phyloP scores from a whole-genome alignment of 2,797 vertebrate species.

The Spinus pinus region DNA sequence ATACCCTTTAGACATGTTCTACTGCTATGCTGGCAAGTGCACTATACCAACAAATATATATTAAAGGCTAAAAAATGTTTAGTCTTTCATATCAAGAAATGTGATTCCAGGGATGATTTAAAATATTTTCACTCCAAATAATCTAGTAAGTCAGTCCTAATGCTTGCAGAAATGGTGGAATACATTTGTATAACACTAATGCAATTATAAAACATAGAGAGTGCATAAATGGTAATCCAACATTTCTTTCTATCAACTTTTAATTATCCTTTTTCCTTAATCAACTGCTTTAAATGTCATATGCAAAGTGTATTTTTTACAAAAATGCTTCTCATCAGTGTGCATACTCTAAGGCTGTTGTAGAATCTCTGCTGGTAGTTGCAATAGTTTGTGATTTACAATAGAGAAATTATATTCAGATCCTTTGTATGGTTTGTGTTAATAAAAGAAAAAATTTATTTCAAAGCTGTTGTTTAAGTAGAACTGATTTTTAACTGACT shows the following conservation, averaged over 20 bases:
- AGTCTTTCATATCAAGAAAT: conserved; percentile 30
- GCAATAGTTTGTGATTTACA: not conserved
- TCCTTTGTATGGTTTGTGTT: conserved; percentile 30
- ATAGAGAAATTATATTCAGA: not conserved
- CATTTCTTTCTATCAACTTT: conserved; percentile 64
- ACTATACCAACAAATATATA: conserved; percentile 38
- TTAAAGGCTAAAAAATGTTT: conserved; percentile 4
- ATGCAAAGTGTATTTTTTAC: conserved; percentile 70
- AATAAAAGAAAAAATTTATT: not conserved
- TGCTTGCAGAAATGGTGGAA: not conserved
- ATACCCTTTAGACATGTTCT: conserved; percentile 65
- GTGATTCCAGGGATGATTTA: conserved; percentile 8
- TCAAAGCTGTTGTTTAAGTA: not conserved
- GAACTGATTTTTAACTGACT: not conserved
- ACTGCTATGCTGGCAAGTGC: conserved; percentile 29
- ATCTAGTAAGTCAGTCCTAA: not conserved
- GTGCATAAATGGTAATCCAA: conserved; percentile 59
- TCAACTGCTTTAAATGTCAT: conserved; percentile 74
- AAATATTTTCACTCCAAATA: conserved; percentile 44
- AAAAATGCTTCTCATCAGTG: conserved; percentile 53
- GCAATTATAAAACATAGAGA: conserved; percentile 47
- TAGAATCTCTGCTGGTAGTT: not conserved
- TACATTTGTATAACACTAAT: conserved; percentile 5
- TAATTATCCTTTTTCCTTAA: conserved; percentile 71
- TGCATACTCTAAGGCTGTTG: not conserved